These are phyloP conservation scores for Odontomyia ornata DNA, from an alignment of 2,888 invertebrate species.

Conservation along the genomic window DNA sequence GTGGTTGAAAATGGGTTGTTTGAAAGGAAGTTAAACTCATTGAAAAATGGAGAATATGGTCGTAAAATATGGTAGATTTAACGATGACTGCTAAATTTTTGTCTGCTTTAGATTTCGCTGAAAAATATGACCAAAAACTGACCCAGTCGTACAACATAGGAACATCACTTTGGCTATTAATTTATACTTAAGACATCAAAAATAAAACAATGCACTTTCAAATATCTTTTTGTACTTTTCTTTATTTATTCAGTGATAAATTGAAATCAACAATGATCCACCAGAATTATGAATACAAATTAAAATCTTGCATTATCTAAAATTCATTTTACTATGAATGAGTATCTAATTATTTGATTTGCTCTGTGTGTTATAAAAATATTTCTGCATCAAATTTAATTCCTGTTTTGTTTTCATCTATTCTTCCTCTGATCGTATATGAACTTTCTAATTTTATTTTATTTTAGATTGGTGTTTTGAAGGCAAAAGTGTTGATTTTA, in stretches of 20 bases:
- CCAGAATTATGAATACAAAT: neutral
- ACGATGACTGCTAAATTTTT: neutral
- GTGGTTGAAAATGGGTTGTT: no score
- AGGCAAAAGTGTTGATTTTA: neutral
- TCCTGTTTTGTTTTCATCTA: neutral
- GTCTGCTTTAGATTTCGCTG: no score
- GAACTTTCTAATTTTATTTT: neutral
- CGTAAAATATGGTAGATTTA: no score
- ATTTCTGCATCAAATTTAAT: neutral
- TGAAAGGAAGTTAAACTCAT: no score
- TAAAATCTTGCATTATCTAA: neutral
- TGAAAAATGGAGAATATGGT: no score
- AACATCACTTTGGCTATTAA: no score
- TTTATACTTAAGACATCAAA: no score
- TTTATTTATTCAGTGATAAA: conserved; percentile 11
- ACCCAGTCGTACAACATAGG: no score
- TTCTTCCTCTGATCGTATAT: neutral
- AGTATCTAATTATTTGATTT: neutral
- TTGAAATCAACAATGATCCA: conserved; percentile 14
- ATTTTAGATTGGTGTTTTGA: neutral
- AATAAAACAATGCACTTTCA: neutral
- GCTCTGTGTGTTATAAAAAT: neutral
- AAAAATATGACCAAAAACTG: no score
- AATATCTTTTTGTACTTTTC: conserved; percentile 9
- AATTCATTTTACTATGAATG: neutral